A percentile compares a stretch with the other conserved stretches of the same genome.
These are phyloP conservation scores for Corythornis vintsioides DNA, from an alignment of 2,113 vertebrate genomes.

Conservation along the genomic window DNA sequence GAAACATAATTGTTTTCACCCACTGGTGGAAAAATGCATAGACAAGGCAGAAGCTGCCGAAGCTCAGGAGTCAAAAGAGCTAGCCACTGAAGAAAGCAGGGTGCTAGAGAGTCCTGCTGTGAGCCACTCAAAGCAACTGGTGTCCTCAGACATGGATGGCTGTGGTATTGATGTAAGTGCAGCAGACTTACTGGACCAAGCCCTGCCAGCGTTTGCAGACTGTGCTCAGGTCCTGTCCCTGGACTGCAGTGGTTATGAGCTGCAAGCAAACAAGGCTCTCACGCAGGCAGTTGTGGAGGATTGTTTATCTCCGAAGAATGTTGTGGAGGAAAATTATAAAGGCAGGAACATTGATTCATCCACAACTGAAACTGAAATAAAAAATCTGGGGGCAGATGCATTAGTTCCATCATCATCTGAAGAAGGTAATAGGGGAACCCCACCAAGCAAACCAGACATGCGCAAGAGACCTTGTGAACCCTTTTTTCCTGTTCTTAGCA, in stretches of 20 bases:
- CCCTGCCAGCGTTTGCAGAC: not conserved
- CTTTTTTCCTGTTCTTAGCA: slow-evolving; percentile 85
- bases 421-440: not conserved
- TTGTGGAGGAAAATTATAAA: not conserved
- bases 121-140: slow-evolving; percentile 11
- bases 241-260: not conserved
- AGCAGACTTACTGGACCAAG: not conserved
- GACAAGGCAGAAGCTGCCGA: slow-evolving; percentile 27
- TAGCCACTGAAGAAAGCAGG: not conserved
- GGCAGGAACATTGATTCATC: not conserved
- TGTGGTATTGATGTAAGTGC: not conserved
- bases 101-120: not conserved
- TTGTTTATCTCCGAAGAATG: not conserved
- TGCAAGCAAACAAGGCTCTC: not conserved
- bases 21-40: slow-evolving; percentile 31
- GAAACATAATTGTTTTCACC: slow-evolving; percentile 22
- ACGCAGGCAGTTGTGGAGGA: not conserved
- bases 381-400: not conserved
- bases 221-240: not conserved
- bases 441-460: not conserved
- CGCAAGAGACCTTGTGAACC: slow-evolving; percentile 72
- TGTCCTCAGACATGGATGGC: not conserved
- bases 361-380: slow-evolving; percentile 9
- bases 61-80: slow-evolving; percentile 55
- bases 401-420: not conserved